Evolutionary conservation across 2,888 invertebrate genomes (phyloP).

Genomic region (Ormyrus pomaceus): DNA sequence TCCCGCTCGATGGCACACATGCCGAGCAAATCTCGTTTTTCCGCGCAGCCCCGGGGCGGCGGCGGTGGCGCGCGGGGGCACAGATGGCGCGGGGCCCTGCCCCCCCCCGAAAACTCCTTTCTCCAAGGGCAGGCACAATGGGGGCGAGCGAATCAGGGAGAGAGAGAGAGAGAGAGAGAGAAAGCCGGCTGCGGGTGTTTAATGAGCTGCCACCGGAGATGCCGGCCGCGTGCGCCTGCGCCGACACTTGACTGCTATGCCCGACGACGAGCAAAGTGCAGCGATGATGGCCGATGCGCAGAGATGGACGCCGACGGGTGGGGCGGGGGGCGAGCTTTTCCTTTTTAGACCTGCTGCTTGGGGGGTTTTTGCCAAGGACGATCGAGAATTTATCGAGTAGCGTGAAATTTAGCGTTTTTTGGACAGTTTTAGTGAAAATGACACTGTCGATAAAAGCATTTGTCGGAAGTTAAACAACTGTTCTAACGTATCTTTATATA

Average conservation of each 20-base stretch:
- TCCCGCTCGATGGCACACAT: no score
- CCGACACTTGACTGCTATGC: constrained; percentile 38
- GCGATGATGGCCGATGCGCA: neutral
- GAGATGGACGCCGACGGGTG: no score
- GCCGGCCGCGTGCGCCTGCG: neutral
- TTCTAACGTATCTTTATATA: no score
- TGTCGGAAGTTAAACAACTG: no score
- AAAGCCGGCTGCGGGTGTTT: constrained; percentile 46
- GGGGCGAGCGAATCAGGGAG: constrained; percentile 32
- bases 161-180: constrained; percentile 32
- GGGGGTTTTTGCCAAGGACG: no score
- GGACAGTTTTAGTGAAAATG: no score
- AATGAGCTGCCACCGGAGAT: constrained; percentile 40
- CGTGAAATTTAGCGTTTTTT: no score
- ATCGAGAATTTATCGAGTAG: no score
- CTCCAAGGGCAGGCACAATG: constrained; percentile 17
- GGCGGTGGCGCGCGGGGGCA: constrained; percentile 16
- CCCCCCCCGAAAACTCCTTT: neutral
- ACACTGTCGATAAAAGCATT: no score
- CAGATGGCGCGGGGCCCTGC: constrained; percentile 47
- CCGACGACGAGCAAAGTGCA: constrained; percentile 6
- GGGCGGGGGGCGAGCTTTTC: no score
- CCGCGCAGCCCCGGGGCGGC: constrained; percentile 6
- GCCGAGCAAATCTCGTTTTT: constrained; percentile 34
- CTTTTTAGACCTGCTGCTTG: no score